Conservation (phyloP, 2,888 invertebrate species). For the Oegoconia quadripuncta region DNA sequence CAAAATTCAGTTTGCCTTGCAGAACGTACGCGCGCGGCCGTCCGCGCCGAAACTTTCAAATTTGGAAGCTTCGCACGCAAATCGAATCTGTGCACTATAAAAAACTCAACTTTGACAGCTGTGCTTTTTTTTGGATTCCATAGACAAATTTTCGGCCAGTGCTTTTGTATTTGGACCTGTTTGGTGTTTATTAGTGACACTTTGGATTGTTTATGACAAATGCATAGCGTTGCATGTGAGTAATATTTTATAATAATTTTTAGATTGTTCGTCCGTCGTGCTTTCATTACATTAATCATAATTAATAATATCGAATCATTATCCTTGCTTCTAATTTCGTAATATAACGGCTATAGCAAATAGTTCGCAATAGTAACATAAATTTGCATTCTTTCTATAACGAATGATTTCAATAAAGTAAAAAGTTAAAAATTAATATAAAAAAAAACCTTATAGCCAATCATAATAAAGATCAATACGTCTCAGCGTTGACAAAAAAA, state of each 20-base stretch:
- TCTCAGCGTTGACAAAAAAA: too few species aligned
- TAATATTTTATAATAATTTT: slow-evolving; percentile 34
- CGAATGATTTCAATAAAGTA: too few species aligned
- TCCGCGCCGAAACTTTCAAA: slow-evolving; percentile 67
- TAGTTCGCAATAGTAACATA: too few species aligned
- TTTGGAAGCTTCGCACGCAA: slow-evolving; percentile 52
- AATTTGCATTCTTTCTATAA: too few species aligned
- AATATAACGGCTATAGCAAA: background rate
- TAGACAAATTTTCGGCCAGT: slow-evolving; percentile 31
- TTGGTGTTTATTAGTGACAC: slow-evolving; percentile 41
- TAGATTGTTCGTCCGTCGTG: slow-evolving; percentile 68
- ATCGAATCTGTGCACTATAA: slow-evolving; percentile 11
- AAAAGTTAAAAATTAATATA: too few species aligned
- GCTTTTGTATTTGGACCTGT: slow-evolving; percentile 30
- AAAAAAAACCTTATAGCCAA: too few species aligned
- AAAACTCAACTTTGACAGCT: slow-evolving; percentile 21
- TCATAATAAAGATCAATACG: too few species aligned
- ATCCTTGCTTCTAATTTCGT: slow-evolving; percentile 11
- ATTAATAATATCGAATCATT: slow-evolving; percentile 6
- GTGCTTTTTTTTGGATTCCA: slow-evolving; percentile 26
- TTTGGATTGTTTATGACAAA: slow-evolving; percentile 60
- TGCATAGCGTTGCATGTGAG: slow-evolving; percentile 72
- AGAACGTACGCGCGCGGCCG: slow-evolving; percentile 71
- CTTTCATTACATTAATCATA: slow-evolving; percentile 24
- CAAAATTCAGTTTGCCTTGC: slow-evolving; percentile 73